These are phyloP conservation scores for Myotis yumanensis DNA, from an alignment of 2,113 vertebrate genomes.

Conservation along the genomic window DNA sequence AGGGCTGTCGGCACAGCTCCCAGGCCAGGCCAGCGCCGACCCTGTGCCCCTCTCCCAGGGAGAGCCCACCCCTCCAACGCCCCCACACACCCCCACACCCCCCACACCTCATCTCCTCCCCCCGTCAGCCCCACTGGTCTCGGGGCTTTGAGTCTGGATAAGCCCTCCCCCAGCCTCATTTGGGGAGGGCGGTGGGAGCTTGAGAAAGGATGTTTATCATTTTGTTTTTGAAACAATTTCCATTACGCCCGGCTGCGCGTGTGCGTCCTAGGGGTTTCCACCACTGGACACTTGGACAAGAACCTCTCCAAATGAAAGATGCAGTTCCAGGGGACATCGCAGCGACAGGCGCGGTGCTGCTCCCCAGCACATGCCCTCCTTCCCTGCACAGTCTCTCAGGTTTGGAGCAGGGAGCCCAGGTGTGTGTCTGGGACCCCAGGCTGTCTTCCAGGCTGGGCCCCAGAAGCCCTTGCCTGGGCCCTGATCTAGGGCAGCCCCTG, in stretches of 20 bases:
- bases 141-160: not conserved
- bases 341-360: fast-evolving
- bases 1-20: slow-evolving; percentile 56
- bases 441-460: not conserved
- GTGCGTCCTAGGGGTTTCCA: not conserved
- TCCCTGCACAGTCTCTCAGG: too few relatives aligned
- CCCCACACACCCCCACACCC: too few relatives aligned
- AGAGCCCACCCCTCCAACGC: not conserved
- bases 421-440: not conserved
- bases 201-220: not conserved
- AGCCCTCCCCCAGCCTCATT: not conserved
- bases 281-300: not conserved
- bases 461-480: not conserved
- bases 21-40: not conserved
- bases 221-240: not conserved
- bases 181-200: not conserved
- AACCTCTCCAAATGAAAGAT: not conserved
- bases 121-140: not conserved
- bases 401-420: not conserved
- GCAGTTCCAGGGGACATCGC: not conserved
- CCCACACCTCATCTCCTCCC: too few relatives aligned
- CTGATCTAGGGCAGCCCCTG: not conserved
- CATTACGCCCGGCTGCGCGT: not conserved
- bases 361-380: fast-evolving
- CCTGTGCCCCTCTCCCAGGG: not conserved